A percentile compares a stretch with the other conserved stretches of the same genome.
phyloP scores from a whole-genome alignment of 2,797 vertebrate species.

The Netta rufina region DNA sequence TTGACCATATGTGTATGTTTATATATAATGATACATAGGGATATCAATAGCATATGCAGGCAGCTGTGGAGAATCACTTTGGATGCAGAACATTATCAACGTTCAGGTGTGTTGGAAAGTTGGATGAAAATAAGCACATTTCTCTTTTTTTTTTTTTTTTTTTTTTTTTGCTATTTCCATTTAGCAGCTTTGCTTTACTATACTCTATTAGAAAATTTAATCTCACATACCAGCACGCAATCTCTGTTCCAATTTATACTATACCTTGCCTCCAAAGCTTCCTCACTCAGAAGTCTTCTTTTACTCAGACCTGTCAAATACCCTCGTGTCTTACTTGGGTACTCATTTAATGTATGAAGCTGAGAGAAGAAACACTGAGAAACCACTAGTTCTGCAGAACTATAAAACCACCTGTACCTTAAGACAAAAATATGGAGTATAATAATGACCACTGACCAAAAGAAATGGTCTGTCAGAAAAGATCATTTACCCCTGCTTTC shows the following conservation, averaged over 20 bases:
- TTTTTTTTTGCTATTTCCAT: neutral
- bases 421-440: neutral
- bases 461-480: neutral
- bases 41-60: neutral
- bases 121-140: neutral
- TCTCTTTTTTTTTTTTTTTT: neutral
- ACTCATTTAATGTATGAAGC: neutral
- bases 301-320: neutral
- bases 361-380: neutral
- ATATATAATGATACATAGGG: fast-evolving
- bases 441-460: neutral
- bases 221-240: neutral
- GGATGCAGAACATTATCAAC: neutral
- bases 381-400: neutral
- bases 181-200: neutral
- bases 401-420: neutral
- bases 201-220: neutral
- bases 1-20: neutral
- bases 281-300: neutral
- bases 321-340: no score
- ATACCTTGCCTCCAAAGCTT: neutral
- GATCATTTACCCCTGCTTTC: neutral
- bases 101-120: neutral
- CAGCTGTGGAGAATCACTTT: neutral
- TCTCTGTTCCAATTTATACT: neutral